These are phyloP conservation scores for Sturnira hondurensis DNA, from an alignment of 2,113 vertebrate species.

Conservation along the genomic window DNA sequence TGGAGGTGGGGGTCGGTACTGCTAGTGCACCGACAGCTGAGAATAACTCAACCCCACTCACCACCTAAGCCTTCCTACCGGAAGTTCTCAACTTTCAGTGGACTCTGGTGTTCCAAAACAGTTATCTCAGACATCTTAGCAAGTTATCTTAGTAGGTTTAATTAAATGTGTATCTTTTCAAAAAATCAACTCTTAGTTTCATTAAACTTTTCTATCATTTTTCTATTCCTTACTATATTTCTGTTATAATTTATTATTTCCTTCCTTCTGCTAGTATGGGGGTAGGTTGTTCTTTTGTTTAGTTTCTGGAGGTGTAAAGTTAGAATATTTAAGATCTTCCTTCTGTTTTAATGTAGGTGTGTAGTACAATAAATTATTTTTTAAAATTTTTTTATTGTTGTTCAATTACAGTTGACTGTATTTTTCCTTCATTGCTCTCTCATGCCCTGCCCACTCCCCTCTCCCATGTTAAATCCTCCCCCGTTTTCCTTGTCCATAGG, in stretches of 20 bases:
- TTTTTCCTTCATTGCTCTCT: too few relatives aligned
- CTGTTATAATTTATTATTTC: not conserved
- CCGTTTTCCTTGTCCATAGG: too few relatives aligned
- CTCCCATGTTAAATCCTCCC: too few relatives aligned
- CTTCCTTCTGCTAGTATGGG: not conserved
- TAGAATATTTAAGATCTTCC: not conserved
- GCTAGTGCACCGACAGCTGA: not conserved
- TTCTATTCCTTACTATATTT: not conserved
- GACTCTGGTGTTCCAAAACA: not conserved
- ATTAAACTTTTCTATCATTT: not conserved
- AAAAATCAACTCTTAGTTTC: not conserved
- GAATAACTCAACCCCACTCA: not conserved
- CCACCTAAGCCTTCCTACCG: not conserved
- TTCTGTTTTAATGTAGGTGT: not conserved
- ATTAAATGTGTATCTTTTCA: not conserved
- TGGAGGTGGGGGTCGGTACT: not conserved
- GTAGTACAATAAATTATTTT: too few relatives aligned
- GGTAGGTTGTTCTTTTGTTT: not conserved
- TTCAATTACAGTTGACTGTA: too few relatives aligned
- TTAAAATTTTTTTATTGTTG: too few relatives aligned
- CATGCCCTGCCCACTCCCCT: too few relatives aligned
- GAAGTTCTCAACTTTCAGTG: not conserved
- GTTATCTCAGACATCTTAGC: not conserved
- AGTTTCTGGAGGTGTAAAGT: not conserved
- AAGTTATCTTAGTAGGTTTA: not conserved